These are phyloP conservation scores for Hiodon alosoides DNA, from an alignment of 2,113 vertebrate species.

Conservation along the genomic window DNA sequence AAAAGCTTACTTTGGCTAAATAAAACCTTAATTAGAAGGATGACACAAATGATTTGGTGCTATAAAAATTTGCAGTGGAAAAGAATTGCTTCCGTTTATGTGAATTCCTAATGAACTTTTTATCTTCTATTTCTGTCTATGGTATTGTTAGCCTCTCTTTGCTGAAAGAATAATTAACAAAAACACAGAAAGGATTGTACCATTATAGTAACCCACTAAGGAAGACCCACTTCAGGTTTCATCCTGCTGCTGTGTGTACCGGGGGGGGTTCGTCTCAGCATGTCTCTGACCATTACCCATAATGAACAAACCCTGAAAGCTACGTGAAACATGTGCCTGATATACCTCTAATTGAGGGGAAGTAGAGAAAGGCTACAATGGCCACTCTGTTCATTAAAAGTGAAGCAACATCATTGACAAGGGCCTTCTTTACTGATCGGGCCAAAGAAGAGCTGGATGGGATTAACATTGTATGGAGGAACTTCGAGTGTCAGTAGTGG, in stretches of 20 bases:
- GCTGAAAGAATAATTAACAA: constrained; percentile 5
- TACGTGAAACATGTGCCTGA: constrained; percentile 33
- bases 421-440: constrained; percentile 22
- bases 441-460: constrained; percentile 9
- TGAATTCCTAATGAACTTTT: too few species aligned
- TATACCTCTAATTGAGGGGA: constrained; percentile 31
- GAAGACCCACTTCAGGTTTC: background rate
- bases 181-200: background rate
- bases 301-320: constrained; percentile 44
- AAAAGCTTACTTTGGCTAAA: too few species aligned
- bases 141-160: background rate
- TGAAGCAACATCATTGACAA: constrained; percentile 46
- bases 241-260: background rate
- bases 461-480: constrained; percentile 21
- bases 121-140: background rate
- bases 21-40: background rate
- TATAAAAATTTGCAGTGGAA: background rate
- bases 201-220: background rate
- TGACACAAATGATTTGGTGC: constrained; percentile 1
- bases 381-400: constrained; percentile 52
- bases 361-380: constrained; percentile 44
- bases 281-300: constrained; percentile 32
- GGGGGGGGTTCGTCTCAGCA: constrained; percentile 4
- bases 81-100: too few species aligned
- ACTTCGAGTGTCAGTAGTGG: too few species aligned